These are phyloP conservation scores for Macrotrachela quadricornifera DNA, from an alignment of 1,140 invertebrate species.

Conservation along the genomic window DNA sequence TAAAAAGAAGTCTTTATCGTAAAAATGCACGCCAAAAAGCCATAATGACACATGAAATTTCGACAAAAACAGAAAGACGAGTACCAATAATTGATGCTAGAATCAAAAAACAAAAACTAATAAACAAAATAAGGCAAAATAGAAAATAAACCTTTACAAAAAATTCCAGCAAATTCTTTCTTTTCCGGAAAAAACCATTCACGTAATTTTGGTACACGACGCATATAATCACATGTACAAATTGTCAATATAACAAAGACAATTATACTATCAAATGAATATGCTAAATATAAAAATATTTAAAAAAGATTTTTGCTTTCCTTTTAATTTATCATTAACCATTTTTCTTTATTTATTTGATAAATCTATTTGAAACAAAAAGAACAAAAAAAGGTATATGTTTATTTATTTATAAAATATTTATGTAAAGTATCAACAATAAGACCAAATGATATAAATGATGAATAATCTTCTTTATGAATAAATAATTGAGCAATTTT, in stretches of 20 bases:
- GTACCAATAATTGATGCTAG: conserved; percentile 28
- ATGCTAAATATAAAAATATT: too few species aligned
- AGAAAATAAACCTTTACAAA: conserved; percentile 25
- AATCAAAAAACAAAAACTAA: neutral
- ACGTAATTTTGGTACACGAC: conserved; percentile 22
- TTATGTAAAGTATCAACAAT: too few species aligned
- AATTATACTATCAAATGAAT: conserved; percentile 28
- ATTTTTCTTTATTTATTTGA: too few species aligned
- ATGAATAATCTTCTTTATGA: too few species aligned
- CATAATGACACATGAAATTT: conserved; percentile 21
- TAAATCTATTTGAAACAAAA: too few species aligned
- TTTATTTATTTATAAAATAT: too few species aligned
- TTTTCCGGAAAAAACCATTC: conserved; percentile 28
- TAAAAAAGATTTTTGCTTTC: too few species aligned
- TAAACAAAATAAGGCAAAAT: neutral
- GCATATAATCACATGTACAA: conserved; percentile 29
- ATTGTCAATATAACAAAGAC: conserved; percentile 25
- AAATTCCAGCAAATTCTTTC: conserved; percentile 27
- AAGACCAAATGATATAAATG: too few species aligned
- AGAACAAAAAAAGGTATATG: too few species aligned
- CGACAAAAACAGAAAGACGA: conserved; percentile 20
- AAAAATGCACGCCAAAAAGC: conserved; percentile 20
- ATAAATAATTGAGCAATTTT: too few species aligned
- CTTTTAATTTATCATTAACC: too few species aligned
- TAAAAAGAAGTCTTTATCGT: too few species aligned